Percentiles rank a stretch among this genome's conserved stretches.
These are phyloP conservation scores for Mythimna impura DNA, from an alignment of 2,888 invertebrate genomes.

Conservation along the genomic window DNA sequence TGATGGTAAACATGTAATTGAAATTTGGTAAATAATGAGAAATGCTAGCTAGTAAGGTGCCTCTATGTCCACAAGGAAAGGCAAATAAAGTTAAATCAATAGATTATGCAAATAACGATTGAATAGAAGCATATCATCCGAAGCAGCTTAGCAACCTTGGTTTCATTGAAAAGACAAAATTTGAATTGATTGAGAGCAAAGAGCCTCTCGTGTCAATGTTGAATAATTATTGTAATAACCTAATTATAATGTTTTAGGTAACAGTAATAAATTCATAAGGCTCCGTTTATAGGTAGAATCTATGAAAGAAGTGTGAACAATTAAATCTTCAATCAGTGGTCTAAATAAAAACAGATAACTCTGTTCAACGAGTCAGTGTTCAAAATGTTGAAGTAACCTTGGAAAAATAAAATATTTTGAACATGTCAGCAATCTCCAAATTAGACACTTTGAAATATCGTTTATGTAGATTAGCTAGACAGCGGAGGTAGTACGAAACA, in stretches of 20 bases:
- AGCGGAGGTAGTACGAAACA: not conserved
- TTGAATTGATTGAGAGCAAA: not conserved
- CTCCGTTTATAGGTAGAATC: not conserved
- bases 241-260: not conserved
- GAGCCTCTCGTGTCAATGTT: not conserved
- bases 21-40: conserved; percentile 17
- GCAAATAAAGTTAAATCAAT: conserved; percentile 27
- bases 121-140: not conserved
- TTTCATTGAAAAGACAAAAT: conserved; percentile 1
- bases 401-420: conserved; percentile 4
- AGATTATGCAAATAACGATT: conserved; percentile 11
- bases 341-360: not conserved
- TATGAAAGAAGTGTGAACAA: not conserved
- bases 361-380: not conserved
- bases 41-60: not conserved
- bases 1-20: conserved; percentile 4
- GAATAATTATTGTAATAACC: not conserved
- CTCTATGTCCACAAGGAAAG: conserved; percentile 30
- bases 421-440: not conserved
- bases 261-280: not conserved
- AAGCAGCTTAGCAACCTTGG: conserved; percentile 2
- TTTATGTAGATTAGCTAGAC: conserved; percentile 26
- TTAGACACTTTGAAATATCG: conserved; percentile 8
- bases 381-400: conserved; percentile 3
- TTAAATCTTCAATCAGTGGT: not conserved